Evolutionary conservation across 2,797 vertebrate genomes (phyloP).

Genomic region (Muscicapa striata): DNA sequence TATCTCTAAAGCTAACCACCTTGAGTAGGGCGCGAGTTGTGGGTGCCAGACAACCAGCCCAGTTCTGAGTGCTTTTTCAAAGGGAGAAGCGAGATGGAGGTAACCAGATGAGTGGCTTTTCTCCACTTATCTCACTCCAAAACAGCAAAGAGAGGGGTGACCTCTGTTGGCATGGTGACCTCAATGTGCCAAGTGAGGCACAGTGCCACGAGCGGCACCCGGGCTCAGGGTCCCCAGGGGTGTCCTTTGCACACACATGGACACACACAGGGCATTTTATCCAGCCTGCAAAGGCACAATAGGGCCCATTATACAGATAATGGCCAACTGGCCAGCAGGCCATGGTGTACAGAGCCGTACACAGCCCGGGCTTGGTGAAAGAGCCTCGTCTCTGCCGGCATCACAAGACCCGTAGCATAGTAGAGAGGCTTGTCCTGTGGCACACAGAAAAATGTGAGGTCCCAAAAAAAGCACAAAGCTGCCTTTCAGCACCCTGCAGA

Average conservation of each 20-base stretch:
- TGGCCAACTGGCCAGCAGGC: neutral
- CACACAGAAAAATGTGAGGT: neutral
- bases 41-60: neutral
- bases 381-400: slow-evolving; percentile 38
- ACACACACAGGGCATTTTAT: slow-evolving; percentile 18
- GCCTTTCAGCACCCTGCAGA: neutral
- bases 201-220: neutral
- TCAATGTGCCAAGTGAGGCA: neutral
- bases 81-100: neutral
- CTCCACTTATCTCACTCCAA: neutral
- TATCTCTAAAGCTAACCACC: neutral
- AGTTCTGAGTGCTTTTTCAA: neutral
- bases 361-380: neutral
- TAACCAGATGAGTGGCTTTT: neutral
- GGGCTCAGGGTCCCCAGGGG: neutral
- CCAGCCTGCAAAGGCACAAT: neutral
- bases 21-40: rapidly evolving
- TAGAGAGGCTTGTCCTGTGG: neutral
- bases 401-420: slow-evolving; percentile 36
- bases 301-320: slow-evolving; percentile 13
- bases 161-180: neutral
- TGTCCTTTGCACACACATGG: neutral
- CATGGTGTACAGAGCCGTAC: neutral
- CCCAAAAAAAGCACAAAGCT: slow-evolving; percentile 18
- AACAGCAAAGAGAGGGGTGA: neutral